phyloP scores from a whole-genome alignment of 2,797 vertebrate species.

The Diglossa cyanea region DNA sequence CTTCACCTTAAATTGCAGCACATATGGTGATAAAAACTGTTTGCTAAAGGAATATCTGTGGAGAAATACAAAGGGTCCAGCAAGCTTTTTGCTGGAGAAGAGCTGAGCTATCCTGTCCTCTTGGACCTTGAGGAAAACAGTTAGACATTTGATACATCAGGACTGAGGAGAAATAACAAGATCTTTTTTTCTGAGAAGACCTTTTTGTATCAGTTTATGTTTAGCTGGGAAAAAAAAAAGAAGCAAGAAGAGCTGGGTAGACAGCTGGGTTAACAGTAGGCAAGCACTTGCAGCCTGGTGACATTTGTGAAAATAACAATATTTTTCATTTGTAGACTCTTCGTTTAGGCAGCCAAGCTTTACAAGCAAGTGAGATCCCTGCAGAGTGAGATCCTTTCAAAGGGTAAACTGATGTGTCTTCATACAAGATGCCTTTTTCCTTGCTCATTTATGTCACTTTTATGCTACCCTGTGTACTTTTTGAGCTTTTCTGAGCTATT shows the following conservation, averaged over 20 bases:
- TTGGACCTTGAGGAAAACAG: neutral
- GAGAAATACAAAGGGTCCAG: neutral
- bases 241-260: neutral
- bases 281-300: neutral
- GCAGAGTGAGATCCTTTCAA: neutral
- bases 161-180: neutral
- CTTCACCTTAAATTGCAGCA: neutral
- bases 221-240: neutral
- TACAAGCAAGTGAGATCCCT: neutral
- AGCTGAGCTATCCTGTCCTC: neutral
- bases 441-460: neutral
- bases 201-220: neutral
- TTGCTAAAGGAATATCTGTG: neutral
- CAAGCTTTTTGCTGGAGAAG: neutral
- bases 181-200: neutral
- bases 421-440: neutral
- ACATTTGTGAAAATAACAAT: slow-evolving; percentile 47
- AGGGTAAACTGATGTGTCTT: neutral
- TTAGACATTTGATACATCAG: neutral
- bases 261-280: slow-evolving; percentile 40
- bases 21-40: neutral
- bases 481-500: neutral
- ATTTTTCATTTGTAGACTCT: slow-evolving; percentile 37
- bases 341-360: slow-evolving; percentile 7
- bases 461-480: neutral